Evolutionary conservation across 2,113 vertebrate species (phyloP).

Genomic region (Eublepharis macularius): DNA sequence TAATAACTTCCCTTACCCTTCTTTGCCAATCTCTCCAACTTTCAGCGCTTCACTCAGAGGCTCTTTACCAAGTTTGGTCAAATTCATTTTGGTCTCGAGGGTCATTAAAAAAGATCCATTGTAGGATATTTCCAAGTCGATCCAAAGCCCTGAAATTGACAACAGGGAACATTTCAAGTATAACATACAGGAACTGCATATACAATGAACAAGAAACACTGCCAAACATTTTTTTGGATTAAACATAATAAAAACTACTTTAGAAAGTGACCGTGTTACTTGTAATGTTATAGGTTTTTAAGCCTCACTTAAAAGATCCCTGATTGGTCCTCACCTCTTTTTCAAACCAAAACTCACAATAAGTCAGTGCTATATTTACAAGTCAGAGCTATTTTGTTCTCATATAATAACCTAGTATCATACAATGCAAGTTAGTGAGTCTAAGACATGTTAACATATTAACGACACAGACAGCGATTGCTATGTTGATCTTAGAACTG

Average conservation of each 20-base stretch:
- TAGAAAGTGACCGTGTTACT: neutral
- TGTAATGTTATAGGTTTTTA: neutral
- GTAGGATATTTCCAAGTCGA: slow-evolving; percentile 95
- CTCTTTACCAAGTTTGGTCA: slow-evolving; percentile 95
- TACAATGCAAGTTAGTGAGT: neutral
- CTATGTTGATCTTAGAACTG: neutral
- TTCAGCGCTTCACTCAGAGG: slow-evolving; percentile 83
- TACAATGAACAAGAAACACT: neutral
- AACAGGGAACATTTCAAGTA: slow-evolving; percentile 10
- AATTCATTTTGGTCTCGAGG: slow-evolving; percentile 97
- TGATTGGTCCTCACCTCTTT: neutral
- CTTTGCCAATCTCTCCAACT: slow-evolving; percentile 89
- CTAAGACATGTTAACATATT: neutral
- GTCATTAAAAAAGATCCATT: slow-evolving; percentile 97
- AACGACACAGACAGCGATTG: neutral
- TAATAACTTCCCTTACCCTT: slow-evolving; percentile 85
- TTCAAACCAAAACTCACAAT: neutral
- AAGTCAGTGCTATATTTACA: neutral
- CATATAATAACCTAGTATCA: neutral
- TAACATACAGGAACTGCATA: neutral
- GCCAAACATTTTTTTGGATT: neutral
- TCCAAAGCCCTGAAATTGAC: slow-evolving; percentile 87
- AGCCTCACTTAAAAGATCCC: neutral
- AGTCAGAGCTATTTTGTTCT: neutral
- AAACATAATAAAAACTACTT: neutral